Conservation (phyloP, 2,113 vertebrate genomes). For the Vidua chalybeata region DNA sequence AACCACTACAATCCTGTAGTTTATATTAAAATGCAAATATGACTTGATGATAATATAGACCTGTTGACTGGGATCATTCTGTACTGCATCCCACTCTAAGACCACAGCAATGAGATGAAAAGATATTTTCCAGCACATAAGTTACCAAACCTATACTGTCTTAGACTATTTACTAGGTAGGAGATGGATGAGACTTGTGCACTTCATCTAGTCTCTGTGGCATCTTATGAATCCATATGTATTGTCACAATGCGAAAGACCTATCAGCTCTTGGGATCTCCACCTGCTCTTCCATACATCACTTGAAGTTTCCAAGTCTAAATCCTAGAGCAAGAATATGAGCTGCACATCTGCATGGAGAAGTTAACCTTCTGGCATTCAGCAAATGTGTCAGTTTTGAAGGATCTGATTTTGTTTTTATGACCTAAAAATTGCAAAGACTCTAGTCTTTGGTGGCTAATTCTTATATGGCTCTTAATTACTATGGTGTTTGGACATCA, state of each 20-base stretch:
- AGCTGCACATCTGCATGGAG: neutral
- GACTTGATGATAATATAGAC: neutral
- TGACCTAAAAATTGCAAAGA: neutral
- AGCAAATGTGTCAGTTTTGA: neutral
- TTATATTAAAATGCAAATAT: neutral
- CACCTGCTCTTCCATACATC: neutral
- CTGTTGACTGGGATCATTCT: neutral
- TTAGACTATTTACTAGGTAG: neutral
- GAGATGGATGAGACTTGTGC: neutral
- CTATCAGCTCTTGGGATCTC: neutral
- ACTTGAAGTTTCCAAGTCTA: neutral
- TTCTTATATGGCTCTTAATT: neutral
- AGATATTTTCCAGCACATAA: neutral
- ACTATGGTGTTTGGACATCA: neutral
- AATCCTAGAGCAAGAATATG: neutral
- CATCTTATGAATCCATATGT: neutral
- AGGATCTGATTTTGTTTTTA: neutral
- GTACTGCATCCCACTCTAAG: neutral
- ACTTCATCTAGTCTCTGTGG: neutral
- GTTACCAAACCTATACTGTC: neutral
- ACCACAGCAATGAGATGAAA: neutral
- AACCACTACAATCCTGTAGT: neutral
- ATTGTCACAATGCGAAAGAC: neutral
- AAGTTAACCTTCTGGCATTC: neutral
- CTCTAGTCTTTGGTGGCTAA: neutral